These are phyloP conservation scores for Fregetta grallaria DNA, from an alignment of 2,113 vertebrate genomes.

Conservation along the genomic window DNA sequence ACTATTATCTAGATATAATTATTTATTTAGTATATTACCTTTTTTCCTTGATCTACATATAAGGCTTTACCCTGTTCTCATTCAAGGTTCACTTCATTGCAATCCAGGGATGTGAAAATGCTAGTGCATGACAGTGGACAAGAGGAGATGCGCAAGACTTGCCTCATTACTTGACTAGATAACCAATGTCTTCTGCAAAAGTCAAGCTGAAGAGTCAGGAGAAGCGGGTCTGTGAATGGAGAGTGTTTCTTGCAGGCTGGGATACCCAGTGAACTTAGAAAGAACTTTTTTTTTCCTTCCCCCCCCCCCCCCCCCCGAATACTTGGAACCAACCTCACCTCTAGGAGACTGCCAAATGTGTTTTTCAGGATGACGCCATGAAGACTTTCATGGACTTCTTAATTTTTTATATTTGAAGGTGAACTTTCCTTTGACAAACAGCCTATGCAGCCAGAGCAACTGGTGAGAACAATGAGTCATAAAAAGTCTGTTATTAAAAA, in stretches of 20 bases:
- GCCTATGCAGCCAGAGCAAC: background rate
- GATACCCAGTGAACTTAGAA: background rate
- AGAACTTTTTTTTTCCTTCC: fast-evolving
- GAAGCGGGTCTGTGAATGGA: background rate
- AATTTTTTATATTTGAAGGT: background rate
- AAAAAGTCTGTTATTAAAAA: constrained; percentile 35
- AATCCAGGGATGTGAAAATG: background rate
- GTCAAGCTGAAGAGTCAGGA: background rate
- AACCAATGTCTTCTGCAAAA: background rate
- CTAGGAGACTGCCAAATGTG: background rate
- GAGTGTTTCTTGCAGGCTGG: background rate
- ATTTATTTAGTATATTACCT: background rate
- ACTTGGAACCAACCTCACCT: background rate
- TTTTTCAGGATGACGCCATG: background rate
- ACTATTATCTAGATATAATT: background rate
- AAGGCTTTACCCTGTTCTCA: background rate
- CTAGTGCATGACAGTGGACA: too few species aligned
- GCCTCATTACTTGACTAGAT: background rate
- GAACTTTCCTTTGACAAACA: constrained; percentile 23
- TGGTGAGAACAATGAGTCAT: constrained; percentile 50
- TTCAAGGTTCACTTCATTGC: background rate
- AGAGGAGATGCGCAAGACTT: background rate
- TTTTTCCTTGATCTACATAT: background rate
- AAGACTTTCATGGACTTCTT: background rate
- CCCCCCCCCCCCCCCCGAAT: background rate